Conservation (phyloP, 2,888 invertebrate genomes). For the Heliconius erato region DNA sequence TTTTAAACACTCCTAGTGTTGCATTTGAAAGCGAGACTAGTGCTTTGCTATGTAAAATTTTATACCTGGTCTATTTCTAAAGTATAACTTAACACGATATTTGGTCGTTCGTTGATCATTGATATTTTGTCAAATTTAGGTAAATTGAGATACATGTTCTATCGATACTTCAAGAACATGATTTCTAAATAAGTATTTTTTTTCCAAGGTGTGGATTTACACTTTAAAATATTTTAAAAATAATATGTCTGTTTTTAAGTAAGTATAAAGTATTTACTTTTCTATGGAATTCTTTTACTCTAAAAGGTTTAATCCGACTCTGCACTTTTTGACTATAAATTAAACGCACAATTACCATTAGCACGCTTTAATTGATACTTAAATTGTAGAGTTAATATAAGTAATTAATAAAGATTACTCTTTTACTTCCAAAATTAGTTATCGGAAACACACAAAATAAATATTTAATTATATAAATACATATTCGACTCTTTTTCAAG, state of each 20-base stretch:
- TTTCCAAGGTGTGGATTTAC: too few species aligned
- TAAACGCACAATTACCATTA: constrained; percentile 11
- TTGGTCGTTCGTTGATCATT: too few species aligned
- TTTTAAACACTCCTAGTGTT: too few species aligned
- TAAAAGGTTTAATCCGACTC: background rate
- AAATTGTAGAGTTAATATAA: constrained; percentile 3
- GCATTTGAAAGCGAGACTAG: too few species aligned
- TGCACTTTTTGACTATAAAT: background rate
- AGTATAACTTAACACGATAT: too few species aligned
- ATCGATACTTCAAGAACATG: too few species aligned
- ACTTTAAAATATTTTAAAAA: too few species aligned
- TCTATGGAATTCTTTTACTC: background rate
- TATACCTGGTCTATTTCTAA: too few species aligned
- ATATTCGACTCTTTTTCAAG: background rate
- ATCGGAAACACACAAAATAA: background rate
- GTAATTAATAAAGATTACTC: background rate
- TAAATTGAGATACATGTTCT: too few species aligned
- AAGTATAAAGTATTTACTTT: background rate
- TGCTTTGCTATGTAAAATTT: too few species aligned
- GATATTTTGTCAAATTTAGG: too few species aligned
- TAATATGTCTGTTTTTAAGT: background rate
- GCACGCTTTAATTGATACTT: constrained; percentile 9
- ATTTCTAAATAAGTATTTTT: too few species aligned
- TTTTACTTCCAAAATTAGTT: background rate
- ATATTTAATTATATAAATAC: background rate